Evolutionary conservation across 2,113 vertebrate species (phyloP).

Genomic region (Epinephelus fuscoguttatus): DNA sequence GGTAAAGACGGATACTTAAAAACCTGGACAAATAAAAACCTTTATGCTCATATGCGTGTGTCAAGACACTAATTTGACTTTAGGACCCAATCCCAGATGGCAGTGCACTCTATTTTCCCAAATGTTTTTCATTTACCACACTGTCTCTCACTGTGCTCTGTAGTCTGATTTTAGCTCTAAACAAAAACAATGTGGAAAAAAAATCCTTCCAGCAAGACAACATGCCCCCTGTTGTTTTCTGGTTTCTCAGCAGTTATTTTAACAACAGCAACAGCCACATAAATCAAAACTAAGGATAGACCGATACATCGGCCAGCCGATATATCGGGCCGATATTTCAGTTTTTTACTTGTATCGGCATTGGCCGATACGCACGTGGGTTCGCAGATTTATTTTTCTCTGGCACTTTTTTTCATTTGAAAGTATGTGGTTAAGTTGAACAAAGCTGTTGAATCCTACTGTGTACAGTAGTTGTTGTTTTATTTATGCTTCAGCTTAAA

Average conservation of each 20-base stretch:
- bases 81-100: neutral
- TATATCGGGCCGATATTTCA: too few relatives aligned
- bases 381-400: too few relatives aligned
- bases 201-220: neutral
- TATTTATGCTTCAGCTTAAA: too few relatives aligned
- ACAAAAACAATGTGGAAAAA: neutral
- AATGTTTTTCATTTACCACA: neutral
- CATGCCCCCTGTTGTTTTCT: neutral
- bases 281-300: conserved; percentile 14
- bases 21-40: too few relatives aligned
- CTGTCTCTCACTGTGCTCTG: neutral
- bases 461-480: too few relatives aligned
- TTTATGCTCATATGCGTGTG: neutral
- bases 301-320: too few relatives aligned
- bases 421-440: too few relatives aligned
- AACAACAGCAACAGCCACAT: neutral
- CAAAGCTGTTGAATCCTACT: too few relatives aligned
- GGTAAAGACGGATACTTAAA: too few relatives aligned
- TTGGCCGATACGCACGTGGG: too few relatives aligned
- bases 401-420: too few relatives aligned
- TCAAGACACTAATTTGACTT: neutral
- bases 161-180: conserved; percentile 3
- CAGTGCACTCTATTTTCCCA: neutral
- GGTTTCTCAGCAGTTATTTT: neutral
- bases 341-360: too few relatives aligned